Conservation (phyloP, 2,113 vertebrate genomes). For the Rattus rattus region DNA sequence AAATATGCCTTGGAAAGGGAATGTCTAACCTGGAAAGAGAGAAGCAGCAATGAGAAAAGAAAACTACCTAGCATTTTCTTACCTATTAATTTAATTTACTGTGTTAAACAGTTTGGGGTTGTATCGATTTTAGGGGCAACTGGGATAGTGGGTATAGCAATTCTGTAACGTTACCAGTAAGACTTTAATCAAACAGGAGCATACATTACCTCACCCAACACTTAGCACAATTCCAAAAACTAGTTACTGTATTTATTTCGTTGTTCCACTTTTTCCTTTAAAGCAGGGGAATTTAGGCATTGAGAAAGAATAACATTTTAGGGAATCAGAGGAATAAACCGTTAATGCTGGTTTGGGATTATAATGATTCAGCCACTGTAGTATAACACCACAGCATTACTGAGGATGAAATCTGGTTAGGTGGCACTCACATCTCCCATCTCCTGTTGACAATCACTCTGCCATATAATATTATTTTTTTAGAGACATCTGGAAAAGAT, state of each 20-base stretch:
- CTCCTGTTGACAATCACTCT: background rate
- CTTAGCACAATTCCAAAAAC: slow-evolving; percentile 1
- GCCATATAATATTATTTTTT: background rate
- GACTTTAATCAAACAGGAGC: background rate
- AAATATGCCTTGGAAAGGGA: background rate
- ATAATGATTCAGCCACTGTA: background rate
- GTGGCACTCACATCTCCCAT: background rate
- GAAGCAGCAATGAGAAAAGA: background rate
- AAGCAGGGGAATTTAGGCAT: background rate
- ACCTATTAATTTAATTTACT: slow-evolving; percentile 1
- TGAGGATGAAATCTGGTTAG: background rate
- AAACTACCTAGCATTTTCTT: slow-evolving; percentile 35
- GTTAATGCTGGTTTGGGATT: background rate
- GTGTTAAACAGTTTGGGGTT: background rate
- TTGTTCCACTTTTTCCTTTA: background rate
- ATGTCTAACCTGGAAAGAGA: background rate
- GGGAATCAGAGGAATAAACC: background rate
- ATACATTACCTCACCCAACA: background rate
- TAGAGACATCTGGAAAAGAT: background rate
- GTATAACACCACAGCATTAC: background rate
- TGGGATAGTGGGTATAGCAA: background rate
- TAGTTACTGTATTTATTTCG: background rate
- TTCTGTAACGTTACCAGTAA: background rate
- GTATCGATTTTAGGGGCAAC: background rate
- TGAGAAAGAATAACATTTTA: background rate